Percentiles rank a stretch among this genome's conserved stretches.
Evolutionary conservation across 2,113 vertebrate genomes (phyloP).

Genomic region (Platichthys flesus): DNA sequence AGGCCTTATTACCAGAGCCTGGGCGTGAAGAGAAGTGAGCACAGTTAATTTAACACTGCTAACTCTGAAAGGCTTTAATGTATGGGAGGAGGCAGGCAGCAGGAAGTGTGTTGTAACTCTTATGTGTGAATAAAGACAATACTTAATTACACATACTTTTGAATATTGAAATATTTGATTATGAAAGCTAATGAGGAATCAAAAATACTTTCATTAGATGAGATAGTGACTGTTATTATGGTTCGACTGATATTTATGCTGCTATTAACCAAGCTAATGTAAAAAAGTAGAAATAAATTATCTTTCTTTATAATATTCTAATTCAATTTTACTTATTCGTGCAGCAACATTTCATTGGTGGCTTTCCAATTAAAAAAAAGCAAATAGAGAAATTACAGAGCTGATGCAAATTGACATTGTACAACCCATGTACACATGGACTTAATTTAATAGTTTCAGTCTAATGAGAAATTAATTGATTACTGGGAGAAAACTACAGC

Average conservation of each 20-base stretch:
- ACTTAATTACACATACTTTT: too few relatives aligned
- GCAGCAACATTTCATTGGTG: background rate
- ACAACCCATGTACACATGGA: background rate
- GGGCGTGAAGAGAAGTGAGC: background rate
- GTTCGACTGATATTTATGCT: background rate
- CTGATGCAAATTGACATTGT: background rate
- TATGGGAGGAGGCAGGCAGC: too few relatives aligned
- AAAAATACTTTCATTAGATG: too few relatives aligned
- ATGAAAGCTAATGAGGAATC: too few relatives aligned
- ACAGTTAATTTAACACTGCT: constrained; percentile 26
- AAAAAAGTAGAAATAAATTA: too few relatives aligned
- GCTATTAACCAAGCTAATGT: background rate
- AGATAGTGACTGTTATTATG: too few relatives aligned
- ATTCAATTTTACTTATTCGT: background rate
- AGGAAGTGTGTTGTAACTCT: background rate
- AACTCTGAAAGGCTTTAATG: background rate
- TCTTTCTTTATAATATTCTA: too few relatives aligned
- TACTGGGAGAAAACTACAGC: background rate
- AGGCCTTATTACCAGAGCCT: constrained; percentile 7
- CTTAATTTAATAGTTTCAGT: background rate
- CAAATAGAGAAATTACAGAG: too few relatives aligned
- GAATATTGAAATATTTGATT: too few relatives aligned
- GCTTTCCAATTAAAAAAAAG: background rate
- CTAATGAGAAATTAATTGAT: background rate
- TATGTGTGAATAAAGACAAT: too few relatives aligned